These are phyloP conservation scores for Chaetodon auriga DNA, from an alignment of 2,113 vertebrate species.

Conservation along the genomic window DNA sequence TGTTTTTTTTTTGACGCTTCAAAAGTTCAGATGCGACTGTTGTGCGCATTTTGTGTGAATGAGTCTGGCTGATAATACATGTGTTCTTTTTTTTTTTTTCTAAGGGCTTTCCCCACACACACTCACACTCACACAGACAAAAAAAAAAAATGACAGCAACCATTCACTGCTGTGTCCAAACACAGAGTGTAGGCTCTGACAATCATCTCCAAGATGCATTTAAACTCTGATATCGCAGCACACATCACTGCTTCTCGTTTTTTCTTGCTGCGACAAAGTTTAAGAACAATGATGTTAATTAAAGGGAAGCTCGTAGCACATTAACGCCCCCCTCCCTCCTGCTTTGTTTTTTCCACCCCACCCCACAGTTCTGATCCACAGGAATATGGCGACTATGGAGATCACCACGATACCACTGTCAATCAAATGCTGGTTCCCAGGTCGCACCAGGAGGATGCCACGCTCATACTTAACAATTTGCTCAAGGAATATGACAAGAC, in stretches of 20 bases:
- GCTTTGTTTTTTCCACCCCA: too few relatives aligned
- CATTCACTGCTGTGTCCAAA: constrained; percentile 29
- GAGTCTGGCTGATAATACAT: constrained; percentile 19
- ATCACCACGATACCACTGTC: constrained; percentile 72
- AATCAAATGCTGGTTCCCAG: constrained; percentile 78
- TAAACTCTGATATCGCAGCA: not conserved
- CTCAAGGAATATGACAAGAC: constrained; percentile 82
- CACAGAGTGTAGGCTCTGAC: not conserved
- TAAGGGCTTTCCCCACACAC: constrained; percentile 52
- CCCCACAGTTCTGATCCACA: constrained; percentile 65
- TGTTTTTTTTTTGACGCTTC: not conserved
- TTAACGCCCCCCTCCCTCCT: not conserved
- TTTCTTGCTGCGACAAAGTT: constrained; percentile 54
- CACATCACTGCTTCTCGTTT: not conserved
- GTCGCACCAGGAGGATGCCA: constrained; percentile 81
- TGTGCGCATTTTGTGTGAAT: not conserved
- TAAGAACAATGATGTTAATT: constrained; percentile 14
- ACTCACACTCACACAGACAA: not conserved
- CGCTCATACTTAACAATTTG: constrained; percentile 77
- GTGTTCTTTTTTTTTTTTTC: not conserved
- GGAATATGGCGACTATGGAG: constrained; percentile 77
- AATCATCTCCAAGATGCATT: not conserved
- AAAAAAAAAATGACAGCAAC: not conserved
- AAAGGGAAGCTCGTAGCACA: not conserved
- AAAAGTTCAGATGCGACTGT: constrained; percentile 40